These are phyloP conservation scores for Brachionus plicatilis DNA, from an alignment of 1,140 invertebrate species.

Conservation along the genomic window DNA sequence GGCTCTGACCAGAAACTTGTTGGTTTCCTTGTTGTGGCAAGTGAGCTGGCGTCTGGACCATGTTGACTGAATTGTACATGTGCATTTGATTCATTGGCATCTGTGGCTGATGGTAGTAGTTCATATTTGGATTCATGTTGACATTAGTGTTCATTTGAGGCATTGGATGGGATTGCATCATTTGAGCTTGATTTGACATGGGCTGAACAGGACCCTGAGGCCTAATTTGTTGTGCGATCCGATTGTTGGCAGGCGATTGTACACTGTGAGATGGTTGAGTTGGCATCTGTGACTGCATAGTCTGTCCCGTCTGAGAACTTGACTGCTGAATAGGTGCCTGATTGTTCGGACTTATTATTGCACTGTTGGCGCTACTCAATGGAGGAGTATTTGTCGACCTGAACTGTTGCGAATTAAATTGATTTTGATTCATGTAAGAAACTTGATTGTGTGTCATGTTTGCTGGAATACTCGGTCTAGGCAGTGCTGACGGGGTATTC, in stretches of 20 bases:
- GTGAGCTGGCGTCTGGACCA: neutral
- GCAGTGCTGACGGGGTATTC: neutral
- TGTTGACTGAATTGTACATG: neutral
- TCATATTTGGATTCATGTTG: neutral
- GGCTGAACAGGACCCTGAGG: neutral
- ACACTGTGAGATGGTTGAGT: neutral
- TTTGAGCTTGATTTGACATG: neutral
- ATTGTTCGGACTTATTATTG: constrained; percentile 8
- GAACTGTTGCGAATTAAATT: neutral
- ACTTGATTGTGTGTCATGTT: neutral
- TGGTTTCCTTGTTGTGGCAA: neutral
- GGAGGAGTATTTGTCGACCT: constrained; percentile 24
- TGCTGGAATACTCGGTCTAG: neutral
- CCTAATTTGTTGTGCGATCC: neutral
- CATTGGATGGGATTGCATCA: neutral
- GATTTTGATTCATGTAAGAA: neutral
- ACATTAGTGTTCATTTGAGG: neutral
- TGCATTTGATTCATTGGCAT: constrained; percentile 17
- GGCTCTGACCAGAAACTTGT: neutral
- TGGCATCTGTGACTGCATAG: neutral
- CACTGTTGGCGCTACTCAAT: neutral
- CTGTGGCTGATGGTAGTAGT: neutral
- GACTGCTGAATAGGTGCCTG: neutral
- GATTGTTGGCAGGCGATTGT: neutral
- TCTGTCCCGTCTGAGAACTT: neutral